Evolutionary conservation across 2,888 invertebrate genomes (phyloP).

Genomic region (Charanyca ferruginea): DNA sequence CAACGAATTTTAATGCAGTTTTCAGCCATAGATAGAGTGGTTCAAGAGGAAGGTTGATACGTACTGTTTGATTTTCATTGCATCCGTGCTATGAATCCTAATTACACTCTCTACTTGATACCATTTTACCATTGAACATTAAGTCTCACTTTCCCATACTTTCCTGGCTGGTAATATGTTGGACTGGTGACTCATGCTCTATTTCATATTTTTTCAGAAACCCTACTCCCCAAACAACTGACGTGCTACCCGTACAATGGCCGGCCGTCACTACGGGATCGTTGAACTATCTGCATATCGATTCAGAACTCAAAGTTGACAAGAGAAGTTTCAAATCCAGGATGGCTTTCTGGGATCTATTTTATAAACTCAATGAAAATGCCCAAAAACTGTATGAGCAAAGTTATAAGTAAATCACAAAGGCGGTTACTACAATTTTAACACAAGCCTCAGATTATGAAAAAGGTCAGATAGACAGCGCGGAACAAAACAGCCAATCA

Average conservation of each 20-base stretch:
- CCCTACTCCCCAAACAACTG: constrained; percentile 69
- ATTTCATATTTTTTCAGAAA: constrained; percentile 64
- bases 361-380: constrained; percentile 66
- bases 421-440: neutral
- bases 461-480: no score
- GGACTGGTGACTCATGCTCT: neutral
- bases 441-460: no score
- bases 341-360: constrained; percentile 73
- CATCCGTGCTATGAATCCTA: no score
- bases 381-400: constrained; percentile 52
- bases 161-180: neutral
- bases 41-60: no score
- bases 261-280: constrained; percentile 58
- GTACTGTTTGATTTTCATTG: no score
- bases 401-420: constrained; percentile 12
- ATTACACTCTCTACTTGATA: no score
- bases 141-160: no score
- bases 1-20: no score
- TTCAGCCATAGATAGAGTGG: no score
- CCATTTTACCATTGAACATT: no score
- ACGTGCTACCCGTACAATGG: constrained; percentile 71
- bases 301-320: constrained; percentile 63
- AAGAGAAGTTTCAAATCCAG: constrained; percentile 66
- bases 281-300: constrained; percentile 64
- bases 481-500: neutral